Conservation (phyloP, 2,797 vertebrate species). For the Hoplostethus atlanticus region DNA sequence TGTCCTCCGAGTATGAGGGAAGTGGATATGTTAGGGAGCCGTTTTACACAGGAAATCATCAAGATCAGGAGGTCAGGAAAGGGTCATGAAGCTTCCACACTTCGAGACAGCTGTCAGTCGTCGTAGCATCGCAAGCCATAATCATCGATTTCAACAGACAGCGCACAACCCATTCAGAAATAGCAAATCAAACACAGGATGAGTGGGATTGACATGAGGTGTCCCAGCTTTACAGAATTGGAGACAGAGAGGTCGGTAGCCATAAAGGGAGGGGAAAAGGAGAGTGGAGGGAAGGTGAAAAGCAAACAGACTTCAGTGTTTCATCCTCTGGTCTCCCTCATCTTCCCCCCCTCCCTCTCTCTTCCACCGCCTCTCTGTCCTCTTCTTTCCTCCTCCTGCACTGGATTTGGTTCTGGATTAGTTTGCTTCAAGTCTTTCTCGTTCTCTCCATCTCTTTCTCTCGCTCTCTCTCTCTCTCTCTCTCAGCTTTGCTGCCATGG, state of each 20-base stretch:
- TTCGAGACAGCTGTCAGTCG: slow-evolving; percentile 60
- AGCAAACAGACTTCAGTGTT: slow-evolving; percentile 60
- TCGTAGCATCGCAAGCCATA: slow-evolving; percentile 51
- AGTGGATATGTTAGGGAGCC: slow-evolving; percentile 16
- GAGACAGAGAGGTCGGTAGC: slow-evolving; percentile 65
- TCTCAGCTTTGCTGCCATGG: slow-evolving; percentile 80
- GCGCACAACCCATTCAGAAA: slow-evolving; percentile 31
- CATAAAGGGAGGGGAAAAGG: slow-evolving; percentile 66
- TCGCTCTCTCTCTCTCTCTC: slow-evolving; percentile 12
- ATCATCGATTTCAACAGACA: slow-evolving; percentile 43
- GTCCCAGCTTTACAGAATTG: slow-evolving; percentile 56
- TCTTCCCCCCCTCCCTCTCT: slow-evolving; percentile 52
- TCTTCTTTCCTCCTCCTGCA: slow-evolving; percentile 55
- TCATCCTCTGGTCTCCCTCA: slow-evolving; percentile 38
- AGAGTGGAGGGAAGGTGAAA: slow-evolving; percentile 68
- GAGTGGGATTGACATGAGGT: slow-evolving; percentile 61
- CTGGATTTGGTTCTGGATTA: slow-evolving; percentile 75
- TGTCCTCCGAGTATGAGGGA: slow-evolving; percentile 57
- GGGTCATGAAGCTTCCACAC: slow-evolving; percentile 53
- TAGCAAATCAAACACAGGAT: slow-evolving; percentile 73
- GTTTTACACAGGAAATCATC: slow-evolving; percentile 55
- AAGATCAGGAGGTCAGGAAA: slow-evolving; percentile 45
- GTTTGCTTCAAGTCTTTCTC: slow-evolving; percentile 71
- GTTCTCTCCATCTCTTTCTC: slow-evolving; percentile 62
- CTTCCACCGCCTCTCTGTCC: slow-evolving; percentile 48